Evolutionary conservation across 30 jellyfish, hydroid and myxozoan genomes (phyloP), one percentile per base, ranked within the genome.

Genomic region (Aurelia sp.): DNA sequence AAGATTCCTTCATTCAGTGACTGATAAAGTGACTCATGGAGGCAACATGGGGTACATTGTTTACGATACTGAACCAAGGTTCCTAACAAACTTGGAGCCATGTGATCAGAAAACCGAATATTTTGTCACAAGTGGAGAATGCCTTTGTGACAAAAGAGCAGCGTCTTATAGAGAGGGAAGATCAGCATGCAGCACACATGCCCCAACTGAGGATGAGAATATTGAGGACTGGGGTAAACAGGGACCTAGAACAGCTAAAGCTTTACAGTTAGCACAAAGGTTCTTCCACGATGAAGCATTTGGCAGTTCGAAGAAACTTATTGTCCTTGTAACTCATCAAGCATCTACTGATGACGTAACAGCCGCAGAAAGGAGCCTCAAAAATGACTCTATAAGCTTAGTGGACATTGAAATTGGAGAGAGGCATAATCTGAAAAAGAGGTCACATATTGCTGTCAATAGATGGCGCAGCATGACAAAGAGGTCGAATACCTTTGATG

Each of bases 181-280:
- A 67, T 67, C 91, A 12, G 83, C 96, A 4, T 96, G 99, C 79
- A 90, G 97, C 69, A 96, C 97, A 0, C 91, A 81, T 57, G 92
- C 96, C 44, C 99, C 99, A 11, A 87, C 98, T 17, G 70, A 51
- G 27, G 90, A 78, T 17, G 99, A 96, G 63, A 90, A 84, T 74
- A 62, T 96, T 13, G 99, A 96, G 84, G 99, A 96, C 86, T 96
- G 95, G 96, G 99, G 99, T 40, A 74, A 71, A 22, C 87, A 61
- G 18, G 99, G 99, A 52, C 99, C 99, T 7, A 76, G 99, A 57
- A 91, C 99, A 17, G 99, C 98, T 38, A 87, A 85, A 27, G 99
- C 99, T 4, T 70, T 96, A 60, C 86, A 81, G 57, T 73, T 69
- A 74, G 99, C 99, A 24, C 77, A 91, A 40, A 57, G 74, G 74